Conservation (phyloP, 2,113 vertebrate species). For the Hippopotamus amphibius region DNA sequence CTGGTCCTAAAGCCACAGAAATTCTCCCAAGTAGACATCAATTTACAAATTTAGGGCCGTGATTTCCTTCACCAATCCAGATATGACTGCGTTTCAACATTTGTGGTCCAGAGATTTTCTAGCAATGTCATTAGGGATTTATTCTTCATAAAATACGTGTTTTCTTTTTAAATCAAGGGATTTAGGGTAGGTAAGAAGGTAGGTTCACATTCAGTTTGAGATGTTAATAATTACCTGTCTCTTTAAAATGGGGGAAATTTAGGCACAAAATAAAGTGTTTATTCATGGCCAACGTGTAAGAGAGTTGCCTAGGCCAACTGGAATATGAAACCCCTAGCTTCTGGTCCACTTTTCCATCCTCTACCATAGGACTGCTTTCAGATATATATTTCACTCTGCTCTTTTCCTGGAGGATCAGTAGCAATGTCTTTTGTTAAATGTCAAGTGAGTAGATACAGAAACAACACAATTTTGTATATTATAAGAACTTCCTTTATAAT, state of each 20-base stretch:
- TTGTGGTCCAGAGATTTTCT: background rate
- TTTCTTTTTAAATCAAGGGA: background rate
- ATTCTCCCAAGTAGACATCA: background rate
- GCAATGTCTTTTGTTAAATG: background rate
- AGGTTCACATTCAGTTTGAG: background rate
- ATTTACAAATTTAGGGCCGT: background rate
- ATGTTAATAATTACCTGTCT: background rate
- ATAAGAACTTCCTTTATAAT: background rate
- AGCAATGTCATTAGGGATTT: background rate
- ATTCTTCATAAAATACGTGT: background rate
- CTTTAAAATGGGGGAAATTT: background rate
- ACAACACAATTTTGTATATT: too few species aligned
- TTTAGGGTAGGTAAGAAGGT: background rate
- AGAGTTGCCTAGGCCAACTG: background rate
- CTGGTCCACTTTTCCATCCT: background rate
- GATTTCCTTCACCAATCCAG: background rate
- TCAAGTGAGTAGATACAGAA: background rate
- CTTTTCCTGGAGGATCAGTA: background rate
- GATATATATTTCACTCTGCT: background rate
- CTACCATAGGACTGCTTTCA: background rate
- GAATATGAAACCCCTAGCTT: background rate
- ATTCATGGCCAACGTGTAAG: background rate
- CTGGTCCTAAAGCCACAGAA: background rate
- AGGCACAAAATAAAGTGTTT: background rate
- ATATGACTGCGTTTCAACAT: background rate